Evolutionary conservation across 1,140 invertebrate genomes (phyloP).

Genomic region (Philopotamus ludificatus): DNA sequence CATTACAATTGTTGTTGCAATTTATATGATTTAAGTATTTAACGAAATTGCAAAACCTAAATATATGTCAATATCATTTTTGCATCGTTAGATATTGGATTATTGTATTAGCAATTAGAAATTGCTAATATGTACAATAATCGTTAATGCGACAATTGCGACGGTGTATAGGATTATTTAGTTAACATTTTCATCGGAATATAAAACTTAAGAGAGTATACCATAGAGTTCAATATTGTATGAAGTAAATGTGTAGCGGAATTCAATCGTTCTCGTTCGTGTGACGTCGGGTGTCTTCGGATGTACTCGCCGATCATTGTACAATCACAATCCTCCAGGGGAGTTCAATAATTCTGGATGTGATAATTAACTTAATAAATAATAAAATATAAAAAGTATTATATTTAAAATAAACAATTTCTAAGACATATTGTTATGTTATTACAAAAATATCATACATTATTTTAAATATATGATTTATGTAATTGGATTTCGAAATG

Average conservation of each 20-base stretch:
- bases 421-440: background rate
- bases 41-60: too few relatives aligned
- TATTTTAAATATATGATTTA: too few relatives aligned
- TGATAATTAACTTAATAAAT: background rate
- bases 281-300: slow-evolving; percentile 2
- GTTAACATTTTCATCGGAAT: background rate
- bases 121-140: background rate
- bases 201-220: background rate
- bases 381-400: background rate
- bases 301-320: slow-evolving; percentile 15
- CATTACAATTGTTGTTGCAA: too few relatives aligned
- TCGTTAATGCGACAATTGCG: too few relatives aligned
- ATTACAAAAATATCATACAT: background rate
- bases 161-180: slow-evolving; percentile 3
- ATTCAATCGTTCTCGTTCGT: slow-evolving; percentile 16
- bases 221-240: background rate
- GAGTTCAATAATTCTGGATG: background rate
- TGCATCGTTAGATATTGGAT: too few relatives aligned
- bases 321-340: background rate
- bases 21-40: too few relatives aligned
- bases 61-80: too few relatives aligned
- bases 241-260: background rate
- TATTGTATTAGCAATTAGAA: too few relatives aligned
- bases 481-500: too few relatives aligned
- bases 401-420: background rate